A percentile compares a stretch with the other conserved stretches of the same genome.
These are phyloP conservation scores for Pterophyllum scalare DNA, from an alignment of 2,113 vertebrate species.

Conservation along the genomic window DNA sequence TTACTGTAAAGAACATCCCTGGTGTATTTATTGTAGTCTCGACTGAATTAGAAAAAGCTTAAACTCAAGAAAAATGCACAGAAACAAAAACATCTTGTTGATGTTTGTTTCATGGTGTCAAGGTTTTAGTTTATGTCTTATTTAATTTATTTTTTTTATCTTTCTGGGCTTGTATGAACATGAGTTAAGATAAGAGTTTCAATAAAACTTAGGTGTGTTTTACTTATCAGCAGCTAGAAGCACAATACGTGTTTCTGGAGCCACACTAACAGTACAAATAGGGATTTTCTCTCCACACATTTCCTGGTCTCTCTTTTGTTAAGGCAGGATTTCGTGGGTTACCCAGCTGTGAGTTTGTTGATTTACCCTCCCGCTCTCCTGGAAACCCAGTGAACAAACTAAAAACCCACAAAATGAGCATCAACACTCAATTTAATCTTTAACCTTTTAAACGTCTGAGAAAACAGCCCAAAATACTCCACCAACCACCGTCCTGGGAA, in stretches of 20 bases:
- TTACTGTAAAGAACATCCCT: not conserved
- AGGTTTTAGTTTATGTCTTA: not conserved
- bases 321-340: not conserved
- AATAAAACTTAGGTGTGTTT: not conserved
- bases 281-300: not conserved
- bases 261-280: not conserved
- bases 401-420: not conserved
- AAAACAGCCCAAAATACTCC: not conserved
- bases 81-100: not conserved
- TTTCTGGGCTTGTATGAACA: not conserved
- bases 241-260: not conserved
- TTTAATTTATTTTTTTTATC: not conserved
- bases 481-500: not conserved
- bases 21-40: not conserved
- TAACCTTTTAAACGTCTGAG: slow-evolving; percentile 24
- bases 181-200: not conserved
- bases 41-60: not conserved
- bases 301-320: slow-evolving; percentile 2
- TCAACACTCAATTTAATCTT: not conserved
- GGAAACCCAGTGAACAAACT: not conserved
- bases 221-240: not conserved
- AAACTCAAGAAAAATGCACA: not conserved
- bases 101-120: not conserved
- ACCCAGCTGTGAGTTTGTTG: not conserved
- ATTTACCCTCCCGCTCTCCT: not conserved